These are phyloP conservation scores for Ancistrus triradiatus DNA, from an alignment of 2,113 vertebrate genomes.

Conservation along the genomic window DNA sequence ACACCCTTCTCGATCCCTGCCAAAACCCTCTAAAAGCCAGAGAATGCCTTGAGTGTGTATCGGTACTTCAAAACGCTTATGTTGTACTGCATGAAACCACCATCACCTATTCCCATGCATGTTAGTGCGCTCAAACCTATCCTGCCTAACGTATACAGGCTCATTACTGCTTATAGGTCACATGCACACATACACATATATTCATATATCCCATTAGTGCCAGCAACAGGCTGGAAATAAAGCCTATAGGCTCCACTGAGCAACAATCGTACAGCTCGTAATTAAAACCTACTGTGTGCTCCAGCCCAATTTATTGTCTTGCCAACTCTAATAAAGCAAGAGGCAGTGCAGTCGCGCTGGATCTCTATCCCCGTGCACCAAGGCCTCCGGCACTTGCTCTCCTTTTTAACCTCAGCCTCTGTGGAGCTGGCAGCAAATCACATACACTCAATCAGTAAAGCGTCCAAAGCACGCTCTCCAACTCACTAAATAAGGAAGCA, in stretches of 20 bases:
- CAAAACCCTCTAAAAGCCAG: too few species aligned
- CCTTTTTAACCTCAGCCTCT: slow-evolving; percentile 18
- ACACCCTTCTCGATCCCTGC: too few species aligned
- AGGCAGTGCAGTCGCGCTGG: slow-evolving; percentile 43
- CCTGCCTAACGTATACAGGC: background rate
- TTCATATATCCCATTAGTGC: slow-evolving; percentile 20
- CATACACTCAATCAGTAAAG: background rate
- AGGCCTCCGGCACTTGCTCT: slow-evolving; percentile 18
- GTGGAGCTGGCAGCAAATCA: background rate
- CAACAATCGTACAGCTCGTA: slow-evolving; percentile 39
- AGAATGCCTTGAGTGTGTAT: too few species aligned
- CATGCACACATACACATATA: slow-evolving; percentile 26
- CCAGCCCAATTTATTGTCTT: slow-evolving; percentile 43
- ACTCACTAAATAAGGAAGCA: background rate
- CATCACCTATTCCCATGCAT: background rate
- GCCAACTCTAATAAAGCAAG: slow-evolving; percentile 43
- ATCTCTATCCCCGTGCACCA: slow-evolving; percentile 9
- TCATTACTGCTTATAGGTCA: slow-evolving; percentile 16
- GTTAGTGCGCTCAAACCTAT: background rate
- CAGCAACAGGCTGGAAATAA: slow-evolving; percentile 1
- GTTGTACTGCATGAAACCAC: background rate
- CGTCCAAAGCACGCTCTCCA: background rate
- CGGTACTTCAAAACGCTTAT: too few species aligned
- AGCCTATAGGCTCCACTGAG: slow-evolving; percentile 47
- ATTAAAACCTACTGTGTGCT: slow-evolving; percentile 54